Percentiles rank a stretch among this genome's conserved stretches.
These are phyloP conservation scores for Oophaga pumilio DNA, from an alignment of 2,113 vertebrate species.

Conservation along the genomic window DNA sequence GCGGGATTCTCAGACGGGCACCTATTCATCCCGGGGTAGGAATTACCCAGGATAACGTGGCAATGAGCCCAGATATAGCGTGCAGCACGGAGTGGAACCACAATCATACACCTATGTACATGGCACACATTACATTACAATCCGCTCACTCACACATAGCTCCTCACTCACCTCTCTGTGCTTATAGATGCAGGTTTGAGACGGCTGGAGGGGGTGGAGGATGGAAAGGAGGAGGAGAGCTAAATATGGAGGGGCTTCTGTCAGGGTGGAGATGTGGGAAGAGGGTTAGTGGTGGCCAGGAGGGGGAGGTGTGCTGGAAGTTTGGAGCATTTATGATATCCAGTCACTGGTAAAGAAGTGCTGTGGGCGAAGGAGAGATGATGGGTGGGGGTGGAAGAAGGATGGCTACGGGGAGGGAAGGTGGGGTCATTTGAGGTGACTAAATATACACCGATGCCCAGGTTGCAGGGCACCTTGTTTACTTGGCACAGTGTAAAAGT, in stretches of 20 bases:
- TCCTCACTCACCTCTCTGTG: constrained; percentile 49
- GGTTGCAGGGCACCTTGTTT: not conserved
- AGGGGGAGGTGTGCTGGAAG: constrained; percentile 12
- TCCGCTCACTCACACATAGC: constrained; percentile 22
- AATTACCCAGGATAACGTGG: not conserved
- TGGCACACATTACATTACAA: not conserved
- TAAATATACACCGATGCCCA: not conserved
- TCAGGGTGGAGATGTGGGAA: constrained; percentile 34
- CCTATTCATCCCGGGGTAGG: not conserved
- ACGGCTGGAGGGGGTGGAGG: constrained; percentile 55
- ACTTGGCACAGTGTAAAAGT: not conserved
- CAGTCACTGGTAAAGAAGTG: not conserved
- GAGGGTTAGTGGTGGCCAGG: constrained; percentile 24
- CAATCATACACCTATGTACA: not conserved
- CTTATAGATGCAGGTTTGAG: constrained; percentile 46
- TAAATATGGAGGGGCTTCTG: constrained; percentile 40
- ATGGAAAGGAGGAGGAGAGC: constrained; percentile 29
- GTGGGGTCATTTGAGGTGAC: not conserved
- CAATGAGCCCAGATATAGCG: not conserved
- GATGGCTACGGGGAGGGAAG: not conserved
- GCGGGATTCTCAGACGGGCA: too few species aligned
- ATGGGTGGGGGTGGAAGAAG: constrained; percentile 10
- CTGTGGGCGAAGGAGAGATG: constrained; percentile 18
- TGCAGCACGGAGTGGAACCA: not conserved
- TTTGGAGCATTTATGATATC: not conserved